A percentile compares a stretch with the other conserved stretches of the same genome.
phyloP scores from a whole-genome alignment of 2,888 invertebrate species.

The Camptogramma bilineatum region DNA sequence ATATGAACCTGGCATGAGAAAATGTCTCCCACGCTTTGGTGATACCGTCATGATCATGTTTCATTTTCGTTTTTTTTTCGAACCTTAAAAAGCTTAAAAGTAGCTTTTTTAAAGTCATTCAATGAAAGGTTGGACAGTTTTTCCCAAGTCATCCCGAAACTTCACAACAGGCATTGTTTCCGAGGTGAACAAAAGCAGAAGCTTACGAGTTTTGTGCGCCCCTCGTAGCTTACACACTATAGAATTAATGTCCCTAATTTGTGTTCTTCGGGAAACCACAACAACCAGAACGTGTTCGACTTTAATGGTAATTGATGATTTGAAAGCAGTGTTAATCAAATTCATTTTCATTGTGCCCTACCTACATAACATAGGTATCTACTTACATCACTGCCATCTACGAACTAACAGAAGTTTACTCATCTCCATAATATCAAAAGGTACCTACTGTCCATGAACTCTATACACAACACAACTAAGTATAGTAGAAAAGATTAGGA shows the following conservation, averaged over 20 bases:
- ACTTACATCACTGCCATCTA: not conserved
- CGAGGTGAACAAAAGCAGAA: slow-evolving; percentile 60
- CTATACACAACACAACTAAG: not conserved
- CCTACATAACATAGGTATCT: not conserved
- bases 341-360: slow-evolving; percentile 60
- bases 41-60: too few relatives aligned
- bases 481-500: not conserved
- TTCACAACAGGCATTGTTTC: slow-evolving; percentile 67
- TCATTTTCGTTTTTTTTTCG: too few relatives aligned
- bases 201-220: slow-evolving; percentile 66
- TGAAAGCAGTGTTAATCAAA: too few relatives aligned
- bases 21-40: too few relatives aligned
- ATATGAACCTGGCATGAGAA: too few relatives aligned
- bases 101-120: not conserved
- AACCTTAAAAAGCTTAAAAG: not conserved
- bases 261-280: slow-evolving; percentile 58
- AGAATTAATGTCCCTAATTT: slow-evolving; percentile 77
- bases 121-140: slow-evolving; percentile 32
- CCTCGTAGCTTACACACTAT: slow-evolving; percentile 68
- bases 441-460: not conserved
- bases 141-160: slow-evolving; percentile 61
- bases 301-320: slow-evolving; percentile 60
- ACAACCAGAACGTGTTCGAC: slow-evolving; percentile 51
- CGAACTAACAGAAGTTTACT: too few relatives aligned
- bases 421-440: too few relatives aligned